A percentile compares a stretch with the other conserved stretches of the same genome.
phyloP scores from a whole-genome alignment of 2,113 vertebrate genomes.

The Acanthisitta chloris region DNA sequence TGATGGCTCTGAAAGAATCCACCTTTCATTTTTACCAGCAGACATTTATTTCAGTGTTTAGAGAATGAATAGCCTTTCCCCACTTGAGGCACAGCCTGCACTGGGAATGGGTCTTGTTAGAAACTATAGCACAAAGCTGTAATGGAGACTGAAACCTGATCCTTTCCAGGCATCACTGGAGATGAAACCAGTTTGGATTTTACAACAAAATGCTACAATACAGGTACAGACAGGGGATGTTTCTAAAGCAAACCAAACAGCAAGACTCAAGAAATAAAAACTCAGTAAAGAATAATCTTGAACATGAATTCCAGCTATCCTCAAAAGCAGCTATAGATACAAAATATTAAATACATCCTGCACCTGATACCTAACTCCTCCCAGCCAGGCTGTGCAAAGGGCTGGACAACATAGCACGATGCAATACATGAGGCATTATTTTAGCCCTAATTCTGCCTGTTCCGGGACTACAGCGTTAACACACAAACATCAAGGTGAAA shows the following conservation, averaged over 20 bases:
- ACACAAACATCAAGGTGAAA: not conserved
- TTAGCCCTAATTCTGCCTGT: constrained; percentile 22
- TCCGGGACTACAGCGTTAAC: not conserved
- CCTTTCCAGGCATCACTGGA: not conserved
- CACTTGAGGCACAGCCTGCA: rapidly evolving
- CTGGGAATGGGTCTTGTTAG: not conserved
- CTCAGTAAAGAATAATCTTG: not conserved
- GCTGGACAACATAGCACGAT: not conserved
- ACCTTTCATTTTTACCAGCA: not conserved
- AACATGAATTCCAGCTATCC: not conserved
- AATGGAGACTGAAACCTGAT: not conserved
- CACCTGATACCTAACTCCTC: not conserved
- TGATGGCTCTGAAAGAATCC: not conserved
- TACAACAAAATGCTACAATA: not conserved
- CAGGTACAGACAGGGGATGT: not conserved
- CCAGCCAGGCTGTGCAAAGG: not conserved
- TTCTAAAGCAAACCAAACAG: not conserved
- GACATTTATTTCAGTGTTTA: not conserved
- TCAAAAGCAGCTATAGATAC: not conserved
- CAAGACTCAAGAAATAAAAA: not conserved
- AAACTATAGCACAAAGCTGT: not conserved
- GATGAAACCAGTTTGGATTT: not conserved
- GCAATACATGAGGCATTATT: not conserved
- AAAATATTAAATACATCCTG: not conserved
- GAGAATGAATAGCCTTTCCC: not conserved